phyloP scores from a whole-genome alignment of 2,113 vertebrate genomes.

The Perca flavescens region DNA sequence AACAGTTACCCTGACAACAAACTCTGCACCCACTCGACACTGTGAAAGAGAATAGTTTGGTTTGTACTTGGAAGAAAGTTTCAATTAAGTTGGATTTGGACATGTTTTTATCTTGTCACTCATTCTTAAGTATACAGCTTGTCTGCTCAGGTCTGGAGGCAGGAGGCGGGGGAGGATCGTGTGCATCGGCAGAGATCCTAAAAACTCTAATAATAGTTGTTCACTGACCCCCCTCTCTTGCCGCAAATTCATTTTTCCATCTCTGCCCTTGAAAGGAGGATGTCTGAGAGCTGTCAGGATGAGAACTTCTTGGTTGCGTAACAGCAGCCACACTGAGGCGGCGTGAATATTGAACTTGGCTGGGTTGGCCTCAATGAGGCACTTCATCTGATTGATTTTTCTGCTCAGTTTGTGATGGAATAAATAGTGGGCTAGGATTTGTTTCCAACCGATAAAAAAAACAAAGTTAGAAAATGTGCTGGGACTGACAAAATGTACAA shows the following conservation, averaged over 20 bases:
- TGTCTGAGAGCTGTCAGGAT: constrained; percentile 25
- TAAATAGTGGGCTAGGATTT: neutral
- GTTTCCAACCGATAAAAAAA: neutral
- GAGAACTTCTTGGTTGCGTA: neutral
- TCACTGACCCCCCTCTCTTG: neutral
- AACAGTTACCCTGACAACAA: constrained; percentile 53
- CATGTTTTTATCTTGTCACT: neutral
- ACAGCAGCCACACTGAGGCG: neutral
- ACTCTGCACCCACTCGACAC: constrained; percentile 3
- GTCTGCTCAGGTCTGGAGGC: constrained; percentile 4
- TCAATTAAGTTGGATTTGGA: constrained; percentile 23
- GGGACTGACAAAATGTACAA: neutral
- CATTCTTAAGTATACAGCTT: neutral
- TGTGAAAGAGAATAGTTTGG: neutral
- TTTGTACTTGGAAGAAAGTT: constrained; percentile 2
- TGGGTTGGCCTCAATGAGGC: neutral
- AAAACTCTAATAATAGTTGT: constrained; percentile 14
- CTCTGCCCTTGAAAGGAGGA: constrained; percentile 33
- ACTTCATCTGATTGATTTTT: constrained; percentile 26
- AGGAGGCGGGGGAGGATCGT: neutral
- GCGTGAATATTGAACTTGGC: neutral
- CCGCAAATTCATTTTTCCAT: constrained; percentile 20
- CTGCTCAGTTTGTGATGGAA: constrained; percentile 6
- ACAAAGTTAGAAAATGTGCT: neutral
- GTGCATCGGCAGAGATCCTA: neutral